Evolutionary conservation across 2,797 vertebrate genomes (phyloP), one percentile per base, ranked within the genome.

Genomic region (Enteromius paludinosus): DNA sequence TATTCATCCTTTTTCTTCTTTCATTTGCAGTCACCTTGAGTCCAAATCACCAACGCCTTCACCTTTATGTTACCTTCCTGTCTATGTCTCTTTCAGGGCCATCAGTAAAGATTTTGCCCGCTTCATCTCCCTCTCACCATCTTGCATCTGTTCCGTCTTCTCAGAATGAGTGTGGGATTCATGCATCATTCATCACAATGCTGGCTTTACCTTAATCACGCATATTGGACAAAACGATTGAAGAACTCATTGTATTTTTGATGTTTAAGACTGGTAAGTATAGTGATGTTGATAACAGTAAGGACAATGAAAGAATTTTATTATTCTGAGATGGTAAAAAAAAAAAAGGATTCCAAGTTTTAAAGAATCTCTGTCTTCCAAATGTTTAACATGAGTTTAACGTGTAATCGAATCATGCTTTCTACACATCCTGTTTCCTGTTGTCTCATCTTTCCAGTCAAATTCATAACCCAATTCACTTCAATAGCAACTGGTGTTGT

Each of bases 321-420:
- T 92, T 84, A 89, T 88, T 87, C 93, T 93, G 92, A 93, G 90
- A 89, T 93, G 90, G 91, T 85, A 79, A 87, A 90, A 88, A n/a
- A n/a, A n/a, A 92, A 90, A 88, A 92, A 89, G 87, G 86, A 86
- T 92, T 92, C 87, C 87, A 93, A 92, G 93, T 95, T 94, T 93
- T 95, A 93, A 91, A 92, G 93, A 95, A 95, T 95, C 94, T 95
- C 91, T 95, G 95, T 95, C 95, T 95, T 95, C 95, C 95, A 95
- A 93, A 94, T 89, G 90, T 93, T 94, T 91, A 92, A 92, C 88
- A 93, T 90, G 89, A 76, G 84, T 94, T 93, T 88, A 79, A 87
- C 93, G 91, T 93, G 93, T 93, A 92, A 87, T 86, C 82, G 66
- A 83, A 89, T 68, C 81, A 89, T 94, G 94, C 93, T 94, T 94